These are phyloP conservation scores for Stratiolaelaps scimitus DNA, from an alignment of 1,140 invertebrate genomes.

Conservation along the genomic window DNA sequence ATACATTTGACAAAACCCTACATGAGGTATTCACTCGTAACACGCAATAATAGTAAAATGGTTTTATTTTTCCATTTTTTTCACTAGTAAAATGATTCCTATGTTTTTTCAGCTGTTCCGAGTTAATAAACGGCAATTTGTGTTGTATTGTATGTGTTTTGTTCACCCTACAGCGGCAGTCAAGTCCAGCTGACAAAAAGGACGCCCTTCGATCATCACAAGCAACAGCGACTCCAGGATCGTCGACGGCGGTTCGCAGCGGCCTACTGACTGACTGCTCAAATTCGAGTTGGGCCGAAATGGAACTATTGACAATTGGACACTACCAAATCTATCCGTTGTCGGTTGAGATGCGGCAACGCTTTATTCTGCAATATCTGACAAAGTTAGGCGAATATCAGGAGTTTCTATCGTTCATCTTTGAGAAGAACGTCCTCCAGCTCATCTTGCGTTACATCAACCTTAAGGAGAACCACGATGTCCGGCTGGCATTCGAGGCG, in stretches of 20 bases:
- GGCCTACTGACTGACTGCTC: constrained; percentile 38
- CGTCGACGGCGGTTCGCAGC: constrained; percentile 27
- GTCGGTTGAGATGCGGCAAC: constrained; percentile 68
- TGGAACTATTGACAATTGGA: constrained; percentile 73
- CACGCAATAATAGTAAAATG: too few species aligned
- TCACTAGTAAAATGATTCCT: too few species aligned
- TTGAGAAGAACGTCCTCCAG: constrained; percentile 76
- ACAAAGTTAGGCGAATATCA: constrained; percentile 93
- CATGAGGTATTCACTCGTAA: too few species aligned
- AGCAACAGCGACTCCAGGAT: not conserved
- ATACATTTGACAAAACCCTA: too few species aligned
- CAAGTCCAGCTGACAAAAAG: too few species aligned
- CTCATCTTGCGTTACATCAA: constrained; percentile 83
- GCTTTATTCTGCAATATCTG: constrained; percentile 79
- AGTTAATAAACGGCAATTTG: too few species aligned
- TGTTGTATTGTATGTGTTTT: too few species aligned
- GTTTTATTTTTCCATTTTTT: too few species aligned
- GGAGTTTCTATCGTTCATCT: constrained; percentile 79
- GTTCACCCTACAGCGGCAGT: too few species aligned
- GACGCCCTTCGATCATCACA: too few species aligned
- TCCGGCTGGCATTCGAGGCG: constrained; percentile 83
- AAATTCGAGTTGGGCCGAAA: constrained; percentile 78
- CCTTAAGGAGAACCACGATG: constrained; percentile 69
- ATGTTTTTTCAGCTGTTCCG: too few species aligned
- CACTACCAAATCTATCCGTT: constrained; percentile 71